A percentile compares a stretch with the other conserved stretches of the same genome.
phyloP scores from a whole-genome alignment of 1,140 invertebrate species.

The Zaprionus capensis region DNA sequence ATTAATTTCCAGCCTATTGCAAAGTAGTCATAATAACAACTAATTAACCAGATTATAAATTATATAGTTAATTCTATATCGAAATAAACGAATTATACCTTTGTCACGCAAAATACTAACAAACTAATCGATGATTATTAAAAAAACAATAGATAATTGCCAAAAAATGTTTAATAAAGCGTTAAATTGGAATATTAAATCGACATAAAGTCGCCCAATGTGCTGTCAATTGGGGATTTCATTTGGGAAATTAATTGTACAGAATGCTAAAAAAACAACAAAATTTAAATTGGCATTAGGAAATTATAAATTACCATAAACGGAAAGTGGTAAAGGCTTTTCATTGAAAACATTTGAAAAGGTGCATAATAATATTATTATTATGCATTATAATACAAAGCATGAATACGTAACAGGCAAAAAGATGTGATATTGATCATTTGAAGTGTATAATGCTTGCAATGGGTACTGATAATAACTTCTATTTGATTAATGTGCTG shows the following conservation, averaged over 20 bases:
- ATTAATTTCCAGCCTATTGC: background rate
- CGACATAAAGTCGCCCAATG: background rate
- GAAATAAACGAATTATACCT: background rate
- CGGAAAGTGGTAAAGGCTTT: background rate
- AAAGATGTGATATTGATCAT: too few relatives aligned
- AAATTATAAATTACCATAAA: background rate
- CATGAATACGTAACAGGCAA: too few relatives aligned
- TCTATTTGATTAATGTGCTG: too few relatives aligned
- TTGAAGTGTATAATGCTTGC: too few relatives aligned
- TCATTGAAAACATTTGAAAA: background rate
- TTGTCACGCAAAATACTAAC: background rate
- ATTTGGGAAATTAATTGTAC: slow-evolving; percentile 1
- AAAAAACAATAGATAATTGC: background rate
- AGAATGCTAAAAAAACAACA: background rate
- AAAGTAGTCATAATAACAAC: background rate
- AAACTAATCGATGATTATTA: background rate
- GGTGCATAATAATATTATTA: background rate
- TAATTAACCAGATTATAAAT: background rate
- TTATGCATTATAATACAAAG: too few relatives aligned
- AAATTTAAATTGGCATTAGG: slow-evolving; percentile 1
- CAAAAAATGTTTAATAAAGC: slow-evolving; percentile 2
- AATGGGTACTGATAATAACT: too few relatives aligned
- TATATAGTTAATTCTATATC: background rate
- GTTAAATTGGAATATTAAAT: slow-evolving; percentile 7
- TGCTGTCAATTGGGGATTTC: background rate